Evolutionary conservation across 2,888 invertebrate genomes (phyloP).

Genomic region (Callimorpha dominula): DNA sequence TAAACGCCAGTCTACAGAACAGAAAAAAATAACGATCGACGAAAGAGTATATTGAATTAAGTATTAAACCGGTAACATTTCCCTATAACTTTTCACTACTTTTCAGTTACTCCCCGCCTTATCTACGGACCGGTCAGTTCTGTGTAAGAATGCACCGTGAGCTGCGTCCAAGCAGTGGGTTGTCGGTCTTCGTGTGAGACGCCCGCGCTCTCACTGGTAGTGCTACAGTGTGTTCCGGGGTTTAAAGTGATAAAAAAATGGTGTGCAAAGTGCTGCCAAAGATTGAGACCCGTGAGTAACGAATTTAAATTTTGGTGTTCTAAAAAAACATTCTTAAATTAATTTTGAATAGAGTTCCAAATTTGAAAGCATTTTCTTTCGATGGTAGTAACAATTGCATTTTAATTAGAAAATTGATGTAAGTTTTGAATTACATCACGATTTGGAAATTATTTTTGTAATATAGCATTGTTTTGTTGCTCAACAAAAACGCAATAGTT

Average conservation of each 20-base stretch:
- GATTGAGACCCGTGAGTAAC: slow-evolving; percentile 65
- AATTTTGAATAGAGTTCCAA: background rate
- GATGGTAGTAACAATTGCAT: background rate
- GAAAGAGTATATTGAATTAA: background rate
- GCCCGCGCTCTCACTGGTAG: slow-evolving; percentile 30
- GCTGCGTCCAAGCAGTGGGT: slow-evolving; percentile 31
- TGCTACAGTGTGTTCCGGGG: slow-evolving; percentile 18
- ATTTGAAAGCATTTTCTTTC: background rate
- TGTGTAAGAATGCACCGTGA: slow-evolving; percentile 22
- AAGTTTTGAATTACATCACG: background rate
- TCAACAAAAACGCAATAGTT: slow-evolving; percentile 2
- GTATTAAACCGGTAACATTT: slow-evolving; percentile 6
- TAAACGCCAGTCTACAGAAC: background rate
- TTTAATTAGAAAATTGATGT: background rate
- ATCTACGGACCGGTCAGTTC: slow-evolving; percentile 21
- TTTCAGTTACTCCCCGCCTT: slow-evolving; percentile 48
- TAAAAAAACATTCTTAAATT: background rate
- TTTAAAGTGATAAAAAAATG: slow-evolving; percentile 59
- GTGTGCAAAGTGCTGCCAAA: slow-evolving; percentile 76
- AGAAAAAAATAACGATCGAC: background rate
- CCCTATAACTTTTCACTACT: slow-evolving; percentile 15
- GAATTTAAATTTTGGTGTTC: slow-evolving; percentile 25
- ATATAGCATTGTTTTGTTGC: background rate
- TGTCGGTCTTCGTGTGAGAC: slow-evolving; percentile 22
- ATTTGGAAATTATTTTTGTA: background rate